Conservation (phyloP, 2,113 vertebrate genomes). For the Calypte anna region DNA sequence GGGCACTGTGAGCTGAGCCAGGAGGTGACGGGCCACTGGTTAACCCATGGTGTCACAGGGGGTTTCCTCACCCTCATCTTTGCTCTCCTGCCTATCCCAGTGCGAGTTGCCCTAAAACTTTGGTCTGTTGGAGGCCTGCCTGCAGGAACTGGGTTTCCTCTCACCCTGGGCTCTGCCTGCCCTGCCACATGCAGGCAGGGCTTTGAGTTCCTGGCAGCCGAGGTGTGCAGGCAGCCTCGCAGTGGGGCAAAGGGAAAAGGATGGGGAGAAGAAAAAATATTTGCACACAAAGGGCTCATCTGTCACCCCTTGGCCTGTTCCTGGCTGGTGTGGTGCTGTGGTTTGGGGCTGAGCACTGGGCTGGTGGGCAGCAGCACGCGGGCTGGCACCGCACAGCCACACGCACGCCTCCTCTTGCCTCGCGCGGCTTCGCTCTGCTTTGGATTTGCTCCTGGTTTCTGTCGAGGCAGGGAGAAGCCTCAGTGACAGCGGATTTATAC, state of each 20-base stretch:
- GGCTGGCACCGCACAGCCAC: background rate
- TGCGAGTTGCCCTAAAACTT: background rate
- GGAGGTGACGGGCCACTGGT: background rate
- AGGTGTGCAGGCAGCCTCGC: background rate
- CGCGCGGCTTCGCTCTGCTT: fast-evolving
- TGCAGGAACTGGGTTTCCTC: conserved; percentile 25
- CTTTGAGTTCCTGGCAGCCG: background rate
- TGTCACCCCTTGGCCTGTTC: background rate
- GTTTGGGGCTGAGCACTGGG: background rate
- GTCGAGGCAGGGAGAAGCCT: background rate
- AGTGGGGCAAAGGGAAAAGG: background rate
- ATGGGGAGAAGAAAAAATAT: background rate
- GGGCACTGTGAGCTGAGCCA: background rate
- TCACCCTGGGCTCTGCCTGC: background rate
- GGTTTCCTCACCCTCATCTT: background rate
- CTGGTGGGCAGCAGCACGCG: background rate
- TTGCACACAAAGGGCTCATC: background rate
- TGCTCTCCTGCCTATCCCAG: background rate
- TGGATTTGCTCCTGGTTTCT: background rate
- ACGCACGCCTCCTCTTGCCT: background rate
- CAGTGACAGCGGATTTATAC: background rate
- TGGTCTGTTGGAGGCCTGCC: background rate
- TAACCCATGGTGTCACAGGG: fast-evolving
- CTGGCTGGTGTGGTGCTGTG: fast-evolving
- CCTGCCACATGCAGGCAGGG: background rate